These are phyloP conservation scores for Myodes glareolus DNA, from an alignment of 2,113 vertebrate species.

Conservation along the genomic window DNA sequence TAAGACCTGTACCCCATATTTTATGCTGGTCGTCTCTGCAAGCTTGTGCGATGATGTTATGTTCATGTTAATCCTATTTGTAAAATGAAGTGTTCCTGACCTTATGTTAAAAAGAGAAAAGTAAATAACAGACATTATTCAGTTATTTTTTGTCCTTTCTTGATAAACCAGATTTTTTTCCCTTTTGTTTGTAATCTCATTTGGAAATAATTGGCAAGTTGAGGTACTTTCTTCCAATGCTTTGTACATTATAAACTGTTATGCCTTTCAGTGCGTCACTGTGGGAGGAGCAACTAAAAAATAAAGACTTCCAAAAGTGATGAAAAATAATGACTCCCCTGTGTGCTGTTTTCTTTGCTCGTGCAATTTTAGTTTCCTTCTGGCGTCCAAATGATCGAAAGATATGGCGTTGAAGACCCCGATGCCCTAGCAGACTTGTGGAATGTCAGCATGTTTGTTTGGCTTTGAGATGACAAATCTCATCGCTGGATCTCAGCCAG, in stretches of 20 bases:
- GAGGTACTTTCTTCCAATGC: conserved; percentile 99
- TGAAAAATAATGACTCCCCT: conserved; percentile 68
- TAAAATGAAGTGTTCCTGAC: conserved; percentile 96
- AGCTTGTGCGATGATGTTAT: conserved; percentile 96
- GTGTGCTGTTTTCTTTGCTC: conserved; percentile 52
- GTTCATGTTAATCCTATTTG: conserved; percentile 98
- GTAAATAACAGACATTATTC: conserved; percentile 95
- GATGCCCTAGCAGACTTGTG: conserved; percentile 9
- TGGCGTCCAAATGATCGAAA: conserved; percentile 60
- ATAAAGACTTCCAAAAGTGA: conserved; percentile 97
- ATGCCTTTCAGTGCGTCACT: conserved; percentile 99
- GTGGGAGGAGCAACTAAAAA: conserved; percentile 98
- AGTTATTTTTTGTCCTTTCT: conserved; percentile 94
- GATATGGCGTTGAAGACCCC: not conserved
- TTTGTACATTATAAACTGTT: conserved; percentile 99
- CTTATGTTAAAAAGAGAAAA: conserved; percentile 90
- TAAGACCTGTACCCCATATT: conserved; percentile 96
- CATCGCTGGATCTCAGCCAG: not conserved
- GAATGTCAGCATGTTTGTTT: not conserved
- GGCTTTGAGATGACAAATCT: conserved; percentile 58
- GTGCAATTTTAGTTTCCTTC: not conserved
- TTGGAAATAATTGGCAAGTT: conserved; percentile 98
- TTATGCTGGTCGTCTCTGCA: conserved; percentile 98
- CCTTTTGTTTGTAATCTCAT: conserved; percentile 98
- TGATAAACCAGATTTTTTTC: conserved; percentile 93